These are phyloP conservation scores for Oxytorus armatus DNA, from an alignment of 2,888 invertebrate species.

Conservation along the genomic window DNA sequence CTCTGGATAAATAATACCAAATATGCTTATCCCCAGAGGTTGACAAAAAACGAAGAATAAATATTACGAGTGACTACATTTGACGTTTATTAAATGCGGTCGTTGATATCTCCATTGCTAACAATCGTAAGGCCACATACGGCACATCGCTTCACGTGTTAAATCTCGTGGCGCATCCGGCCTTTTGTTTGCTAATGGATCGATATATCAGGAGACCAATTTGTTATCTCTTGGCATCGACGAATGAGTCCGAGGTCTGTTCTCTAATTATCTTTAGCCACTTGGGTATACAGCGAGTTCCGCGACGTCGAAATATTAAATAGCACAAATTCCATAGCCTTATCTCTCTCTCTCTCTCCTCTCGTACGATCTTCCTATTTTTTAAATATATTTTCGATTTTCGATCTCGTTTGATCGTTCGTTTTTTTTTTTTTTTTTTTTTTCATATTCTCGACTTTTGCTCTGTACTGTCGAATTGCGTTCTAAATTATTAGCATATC, in stretches of 20 bases:
- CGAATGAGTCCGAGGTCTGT: conserved; percentile 53
- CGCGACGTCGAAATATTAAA: conserved; percentile 28
- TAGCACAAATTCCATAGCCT: too few relatives aligned
- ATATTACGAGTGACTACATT: too few relatives aligned
- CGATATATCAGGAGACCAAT: not conserved
- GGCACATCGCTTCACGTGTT: not conserved
- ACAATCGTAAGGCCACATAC: not conserved
- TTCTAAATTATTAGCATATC: conserved; percentile 15
- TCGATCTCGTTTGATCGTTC: too few relatives aligned
- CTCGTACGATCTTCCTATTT: not conserved
- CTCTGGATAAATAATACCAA: conserved; percentile 1
- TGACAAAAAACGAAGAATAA: not conserved
- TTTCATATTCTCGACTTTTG: too few relatives aligned
- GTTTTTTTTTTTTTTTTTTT: too few relatives aligned
- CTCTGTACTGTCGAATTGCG: not conserved
- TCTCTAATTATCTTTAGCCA: conserved; percentile 53
- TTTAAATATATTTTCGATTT: conserved; percentile 6
- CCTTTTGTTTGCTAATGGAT: not conserved
- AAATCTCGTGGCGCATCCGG: not conserved
- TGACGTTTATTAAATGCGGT: not conserved
- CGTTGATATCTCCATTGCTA: not conserved
- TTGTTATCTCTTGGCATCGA: conserved; percentile 7
- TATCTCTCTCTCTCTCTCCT: not conserved
- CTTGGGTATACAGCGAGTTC: conserved; percentile 63
- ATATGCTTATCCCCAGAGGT: not conserved